A percentile compares a stretch with the other conserved stretches of the same genome.
Evolutionary conservation across 2,888 invertebrate species (phyloP).

Genomic region (Drosophila basisetae): DNA sequence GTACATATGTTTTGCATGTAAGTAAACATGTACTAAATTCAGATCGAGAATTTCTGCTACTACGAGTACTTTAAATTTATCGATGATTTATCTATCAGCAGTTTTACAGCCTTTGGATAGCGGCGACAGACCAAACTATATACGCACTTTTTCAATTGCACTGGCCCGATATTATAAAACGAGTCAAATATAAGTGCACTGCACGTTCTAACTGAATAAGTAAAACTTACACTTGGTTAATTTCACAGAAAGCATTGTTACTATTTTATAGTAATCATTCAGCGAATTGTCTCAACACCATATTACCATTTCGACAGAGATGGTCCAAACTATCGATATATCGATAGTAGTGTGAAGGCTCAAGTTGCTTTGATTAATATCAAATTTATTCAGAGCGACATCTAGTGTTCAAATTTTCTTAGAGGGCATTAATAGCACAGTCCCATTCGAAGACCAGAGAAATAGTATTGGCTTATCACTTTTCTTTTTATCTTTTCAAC

Average conservation of each 20-base stretch:
- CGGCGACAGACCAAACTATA: constrained; percentile 30
- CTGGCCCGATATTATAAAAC: not conserved
- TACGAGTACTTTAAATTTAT: constrained; percentile 33
- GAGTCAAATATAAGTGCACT: not conserved
- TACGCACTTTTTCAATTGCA: constrained; percentile 13
- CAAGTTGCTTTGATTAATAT: not conserved
- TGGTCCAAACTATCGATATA: constrained; percentile 33
- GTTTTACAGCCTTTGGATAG: constrained; percentile 35
- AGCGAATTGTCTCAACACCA: constrained; percentile 24
- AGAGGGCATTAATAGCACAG: not conserved
- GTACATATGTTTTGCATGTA: constrained; percentile 32
- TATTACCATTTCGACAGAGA: constrained; percentile 28
- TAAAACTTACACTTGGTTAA: constrained; percentile 47
- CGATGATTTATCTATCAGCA: constrained; percentile 31
- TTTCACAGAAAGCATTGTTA: constrained; percentile 33
- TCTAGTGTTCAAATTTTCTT: not conserved
- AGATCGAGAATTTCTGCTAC: constrained; percentile 26
- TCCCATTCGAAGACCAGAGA: constrained; percentile 13
- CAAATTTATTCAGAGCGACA: not conserved
- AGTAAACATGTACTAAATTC: constrained; percentile 38
- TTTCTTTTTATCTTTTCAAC: too few relatives aligned
- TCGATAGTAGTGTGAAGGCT: constrained; percentile 19
- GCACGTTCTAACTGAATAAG: not conserved
- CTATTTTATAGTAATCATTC: constrained; percentile 12
- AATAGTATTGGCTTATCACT: not conserved